phyloP scores from a whole-genome alignment of 1,140 invertebrate species.

The Pseudomyrmex flavicornis region DNA sequence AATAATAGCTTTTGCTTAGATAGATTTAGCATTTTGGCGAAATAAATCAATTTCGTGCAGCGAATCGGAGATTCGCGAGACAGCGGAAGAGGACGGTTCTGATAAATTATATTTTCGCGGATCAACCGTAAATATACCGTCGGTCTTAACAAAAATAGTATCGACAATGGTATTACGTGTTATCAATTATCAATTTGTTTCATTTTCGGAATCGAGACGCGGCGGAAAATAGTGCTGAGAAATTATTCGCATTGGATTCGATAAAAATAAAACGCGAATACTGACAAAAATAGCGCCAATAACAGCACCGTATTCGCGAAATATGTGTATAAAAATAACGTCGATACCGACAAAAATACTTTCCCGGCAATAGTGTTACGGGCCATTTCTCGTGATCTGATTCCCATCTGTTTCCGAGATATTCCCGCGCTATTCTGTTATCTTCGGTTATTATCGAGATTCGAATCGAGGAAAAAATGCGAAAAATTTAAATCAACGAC shows the following conservation, averaged over 20 bases:
- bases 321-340: not conserved
- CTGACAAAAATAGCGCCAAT: not conserved
- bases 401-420: not conserved
- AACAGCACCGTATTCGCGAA: not conserved
- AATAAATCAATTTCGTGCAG: not conserved
- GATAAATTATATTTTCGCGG: no score
- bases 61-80: not conserved
- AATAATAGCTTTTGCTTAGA: constrained; percentile 10
- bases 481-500: not conserved
- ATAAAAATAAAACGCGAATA: constrained; percentile 4
- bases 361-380: not conserved
- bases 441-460: constrained; percentile 4
- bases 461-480: not conserved
- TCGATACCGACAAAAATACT: not conserved
- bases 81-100: not conserved
- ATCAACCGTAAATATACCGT: constrained; percentile 14
- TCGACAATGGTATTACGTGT: not conserved
- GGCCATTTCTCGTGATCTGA: not conserved
- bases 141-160: constrained; percentile 8
- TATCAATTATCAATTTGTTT: constrained; percentile 30
- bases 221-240: not conserved
- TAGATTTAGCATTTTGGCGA: constrained; percentile 15
- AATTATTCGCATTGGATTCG: constrained; percentile 1
- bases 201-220: not conserved
- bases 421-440: not conserved